phyloP scores from a whole-genome alignment of 2,113 vertebrate genomes.

The Clarias macrocephalus region DNA sequence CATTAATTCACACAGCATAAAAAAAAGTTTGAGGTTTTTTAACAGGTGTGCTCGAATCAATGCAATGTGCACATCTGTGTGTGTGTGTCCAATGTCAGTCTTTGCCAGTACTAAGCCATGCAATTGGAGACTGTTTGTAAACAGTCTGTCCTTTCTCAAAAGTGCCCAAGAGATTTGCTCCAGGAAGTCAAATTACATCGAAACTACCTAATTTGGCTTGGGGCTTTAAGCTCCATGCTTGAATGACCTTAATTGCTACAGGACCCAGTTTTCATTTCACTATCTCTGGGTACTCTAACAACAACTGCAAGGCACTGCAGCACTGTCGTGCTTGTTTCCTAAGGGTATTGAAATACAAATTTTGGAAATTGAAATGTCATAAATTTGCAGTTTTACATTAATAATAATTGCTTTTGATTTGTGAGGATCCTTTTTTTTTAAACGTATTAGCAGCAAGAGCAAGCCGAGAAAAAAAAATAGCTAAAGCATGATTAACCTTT shows the following conservation, averaged over 20 bases:
- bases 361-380: constrained; percentile 73
- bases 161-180: constrained; percentile 75
- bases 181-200: constrained; percentile 85
- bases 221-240: constrained; percentile 76
- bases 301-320: constrained; percentile 75
- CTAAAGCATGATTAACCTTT: not conserved
- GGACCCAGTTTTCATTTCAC: constrained; percentile 74
- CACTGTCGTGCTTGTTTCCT: constrained; percentile 75
- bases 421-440: constrained; percentile 59
- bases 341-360: constrained; percentile 76
- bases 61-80: constrained; percentile 34
- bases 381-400: constrained; percentile 76
- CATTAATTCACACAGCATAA: not conserved
- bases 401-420: constrained; percentile 59
- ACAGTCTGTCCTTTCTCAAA: constrained; percentile 88
- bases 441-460: constrained; percentile 35
- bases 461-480: not conserved
- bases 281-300: constrained; percentile 78
- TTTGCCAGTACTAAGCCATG: constrained; percentile 59
- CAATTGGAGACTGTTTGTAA: constrained; percentile 85
- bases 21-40: constrained; percentile 5
- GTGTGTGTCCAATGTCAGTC: constrained; percentile 43
- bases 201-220: constrained; percentile 85
- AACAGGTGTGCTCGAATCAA: constrained; percentile 54
- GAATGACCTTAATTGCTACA: constrained; percentile 82